These are phyloP conservation scores for Tethya wilhelma DNA, from an alignment of 37 sponge, comb jelly and placozoan species.

Conservation along the genomic window DNA sequence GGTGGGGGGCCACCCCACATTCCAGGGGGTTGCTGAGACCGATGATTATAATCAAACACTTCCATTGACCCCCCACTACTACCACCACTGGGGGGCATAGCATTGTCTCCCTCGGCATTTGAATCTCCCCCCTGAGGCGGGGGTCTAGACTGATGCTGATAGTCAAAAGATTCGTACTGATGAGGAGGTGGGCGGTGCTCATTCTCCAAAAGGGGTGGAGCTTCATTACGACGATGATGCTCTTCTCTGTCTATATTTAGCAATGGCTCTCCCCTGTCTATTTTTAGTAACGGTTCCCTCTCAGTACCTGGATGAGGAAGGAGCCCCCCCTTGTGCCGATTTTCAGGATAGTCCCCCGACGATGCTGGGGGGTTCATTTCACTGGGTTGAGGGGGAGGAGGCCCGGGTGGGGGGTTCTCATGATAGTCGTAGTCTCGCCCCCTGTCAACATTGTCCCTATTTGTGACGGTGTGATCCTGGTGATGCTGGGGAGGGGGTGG, in stretches of 20 bases:
- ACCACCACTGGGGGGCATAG: neutral
- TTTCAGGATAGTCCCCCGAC: neutral
- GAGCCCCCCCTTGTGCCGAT: neutral
- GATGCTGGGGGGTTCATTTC: no score
- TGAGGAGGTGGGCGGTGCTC: neutral
- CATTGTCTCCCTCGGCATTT: neutral
- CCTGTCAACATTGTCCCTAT: neutral
- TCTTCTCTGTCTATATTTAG: no score
- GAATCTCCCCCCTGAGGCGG: neutral
- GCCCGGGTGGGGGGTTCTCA: neutral
- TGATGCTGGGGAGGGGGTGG: constrained; percentile 1
- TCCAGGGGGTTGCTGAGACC: neutral
- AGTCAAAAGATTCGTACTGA: constrained; percentile 26
- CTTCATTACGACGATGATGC: neutral
- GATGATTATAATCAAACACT: constrained; percentile 69
- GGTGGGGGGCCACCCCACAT: constrained; percentile 4
- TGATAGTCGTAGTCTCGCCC: neutral
- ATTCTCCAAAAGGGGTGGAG: neutral
- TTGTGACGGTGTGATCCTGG: neutral
- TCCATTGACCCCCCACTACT: neutral
- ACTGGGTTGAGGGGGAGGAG: neutral
- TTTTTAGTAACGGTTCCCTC: no score
- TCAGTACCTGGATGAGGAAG: neutral
- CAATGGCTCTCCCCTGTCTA: no score
- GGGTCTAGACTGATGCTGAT: constrained; percentile 37